Percentiles rank a stretch among this genome's conserved stretches.
Conservation (phyloP, 2,797 vertebrate genomes). For the Sebastes steindachneri region DNA sequence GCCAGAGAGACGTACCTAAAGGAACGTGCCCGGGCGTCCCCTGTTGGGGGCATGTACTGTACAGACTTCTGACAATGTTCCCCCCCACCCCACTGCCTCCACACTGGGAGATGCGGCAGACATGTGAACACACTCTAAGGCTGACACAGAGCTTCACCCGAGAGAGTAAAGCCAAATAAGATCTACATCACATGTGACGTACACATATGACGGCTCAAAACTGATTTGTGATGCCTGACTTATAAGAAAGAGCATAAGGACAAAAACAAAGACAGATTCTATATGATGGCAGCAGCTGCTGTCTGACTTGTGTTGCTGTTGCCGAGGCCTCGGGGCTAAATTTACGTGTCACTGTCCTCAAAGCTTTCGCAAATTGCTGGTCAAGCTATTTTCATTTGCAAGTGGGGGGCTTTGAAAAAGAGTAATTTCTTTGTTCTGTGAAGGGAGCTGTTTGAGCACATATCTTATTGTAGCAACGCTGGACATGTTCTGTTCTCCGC, state of each 20-base stretch:
- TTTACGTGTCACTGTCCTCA: slow-evolving; percentile 49
- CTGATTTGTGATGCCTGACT: slow-evolving; percentile 70
- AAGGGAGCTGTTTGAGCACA: slow-evolving; percentile 56
- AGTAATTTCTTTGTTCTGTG: slow-evolving; percentile 56
- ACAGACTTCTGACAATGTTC: slow-evolving; percentile 51
- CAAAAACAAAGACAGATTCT: slow-evolving; percentile 10
- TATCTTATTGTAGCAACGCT: slow-evolving; percentile 55
- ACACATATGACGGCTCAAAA: slow-evolving; percentile 66
- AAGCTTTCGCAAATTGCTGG: slow-evolving; percentile 56
- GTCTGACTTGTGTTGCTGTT: slow-evolving; percentile 12
- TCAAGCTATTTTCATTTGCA: slow-evolving; percentile 61
- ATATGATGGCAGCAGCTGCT: slow-evolving; percentile 29
- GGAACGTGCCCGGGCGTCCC: slow-evolving; percentile 48
- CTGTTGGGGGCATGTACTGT: slow-evolving; percentile 33
- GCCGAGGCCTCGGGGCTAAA: slow-evolving; percentile 17
- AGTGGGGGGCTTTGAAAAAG: slow-evolving; percentile 33
- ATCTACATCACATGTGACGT: slow-evolving; percentile 67
- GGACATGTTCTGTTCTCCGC: slow-evolving; percentile 51
- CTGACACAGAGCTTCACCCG: slow-evolving; percentile 48
- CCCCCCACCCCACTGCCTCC: neutral
- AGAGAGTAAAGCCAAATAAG: slow-evolving; percentile 68
- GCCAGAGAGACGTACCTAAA: slow-evolving; percentile 55
- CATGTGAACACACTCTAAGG: slow-evolving; percentile 59
- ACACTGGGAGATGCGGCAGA: slow-evolving; percentile 33
- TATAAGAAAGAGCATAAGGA: slow-evolving; percentile 10